These are phyloP conservation scores for Piaya cayana DNA, from an alignment of 2,113 vertebrate genomes.

Conservation along the genomic window DNA sequence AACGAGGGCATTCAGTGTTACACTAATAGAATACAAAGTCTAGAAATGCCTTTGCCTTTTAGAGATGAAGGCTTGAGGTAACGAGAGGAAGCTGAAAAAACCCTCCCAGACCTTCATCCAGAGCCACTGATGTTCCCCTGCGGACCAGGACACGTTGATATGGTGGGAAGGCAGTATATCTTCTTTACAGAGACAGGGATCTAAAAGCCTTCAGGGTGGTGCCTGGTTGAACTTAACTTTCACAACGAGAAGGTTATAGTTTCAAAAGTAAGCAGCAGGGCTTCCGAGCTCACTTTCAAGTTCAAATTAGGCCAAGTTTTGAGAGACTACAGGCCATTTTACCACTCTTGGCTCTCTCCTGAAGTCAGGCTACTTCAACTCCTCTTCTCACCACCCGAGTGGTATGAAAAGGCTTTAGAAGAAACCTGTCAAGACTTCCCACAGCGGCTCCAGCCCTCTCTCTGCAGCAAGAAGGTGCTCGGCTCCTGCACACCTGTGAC, in stretches of 20 bases:
- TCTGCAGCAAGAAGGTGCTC: not conserved
- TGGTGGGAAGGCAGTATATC: not conserved
- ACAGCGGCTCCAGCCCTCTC: accelerated
- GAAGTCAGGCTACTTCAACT: not conserved
- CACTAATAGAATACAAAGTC: constrained; percentile 42
- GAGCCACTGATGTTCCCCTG: not conserved
- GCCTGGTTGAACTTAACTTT: not conserved
- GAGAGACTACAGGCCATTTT: not conserved
- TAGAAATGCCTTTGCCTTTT: not conserved
- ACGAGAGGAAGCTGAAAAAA: not conserved
- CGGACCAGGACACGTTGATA: accelerated
- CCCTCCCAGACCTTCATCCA: not conserved
- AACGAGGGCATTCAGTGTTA: constrained; percentile 25
- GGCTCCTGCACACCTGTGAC: not conserved
- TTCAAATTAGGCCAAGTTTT: not conserved
- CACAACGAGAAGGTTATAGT: not conserved
- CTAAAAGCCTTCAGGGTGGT: not conserved
- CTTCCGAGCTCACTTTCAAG: not conserved
- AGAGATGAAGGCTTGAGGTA: constrained; percentile 16
- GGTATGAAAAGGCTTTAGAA: not conserved
- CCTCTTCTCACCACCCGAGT: not conserved
- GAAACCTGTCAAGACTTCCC: not conserved
- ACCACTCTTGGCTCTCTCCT: not conserved
- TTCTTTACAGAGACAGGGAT: not conserved
- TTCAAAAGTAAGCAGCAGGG: not conserved